Evolutionary conservation across 2,113 vertebrate genomes (phyloP).

Genomic region (Megaceryle maxima): DNA sequence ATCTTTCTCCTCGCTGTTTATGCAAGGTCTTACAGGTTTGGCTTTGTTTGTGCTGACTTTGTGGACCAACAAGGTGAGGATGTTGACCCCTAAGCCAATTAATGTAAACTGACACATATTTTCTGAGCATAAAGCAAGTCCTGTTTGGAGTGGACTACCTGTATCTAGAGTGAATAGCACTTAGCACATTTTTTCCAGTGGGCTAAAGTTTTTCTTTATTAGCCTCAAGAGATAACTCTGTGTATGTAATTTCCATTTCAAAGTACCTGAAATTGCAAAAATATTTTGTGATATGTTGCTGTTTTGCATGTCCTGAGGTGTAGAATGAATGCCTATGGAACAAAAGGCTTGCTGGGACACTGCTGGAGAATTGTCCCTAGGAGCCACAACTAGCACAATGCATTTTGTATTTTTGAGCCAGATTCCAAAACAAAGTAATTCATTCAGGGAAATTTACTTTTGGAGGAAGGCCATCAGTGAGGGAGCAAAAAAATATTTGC

Average conservation of each 20-base stretch:
- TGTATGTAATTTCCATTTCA: not conserved
- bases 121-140: not conserved
- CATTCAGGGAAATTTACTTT: not conserved
- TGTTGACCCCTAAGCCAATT: not conserved
- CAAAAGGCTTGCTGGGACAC: not conserved
- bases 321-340: not conserved
- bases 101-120: not conserved
- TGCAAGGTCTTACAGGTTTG: not conserved
- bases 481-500: not conserved
- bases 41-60: not conserved
- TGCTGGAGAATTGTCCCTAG: not conserved
- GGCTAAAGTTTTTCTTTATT: not conserved
- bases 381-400: not conserved
- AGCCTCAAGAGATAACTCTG: not conserved
- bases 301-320: not conserved
- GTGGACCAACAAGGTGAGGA: not conserved
- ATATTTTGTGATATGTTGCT: not conserved
- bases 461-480: not conserved
- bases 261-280: not conserved
- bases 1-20: not conserved
- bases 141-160: not conserved
- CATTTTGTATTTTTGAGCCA: not conserved
- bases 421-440: not conserved
- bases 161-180: not conserved
- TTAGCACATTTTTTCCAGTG: not conserved